A percentile compares a stretch with the other conserved stretches of the same genome.
Evolutionary conservation across 1,140 invertebrate species (phyloP).

Genomic region (Delia radicum): DNA sequence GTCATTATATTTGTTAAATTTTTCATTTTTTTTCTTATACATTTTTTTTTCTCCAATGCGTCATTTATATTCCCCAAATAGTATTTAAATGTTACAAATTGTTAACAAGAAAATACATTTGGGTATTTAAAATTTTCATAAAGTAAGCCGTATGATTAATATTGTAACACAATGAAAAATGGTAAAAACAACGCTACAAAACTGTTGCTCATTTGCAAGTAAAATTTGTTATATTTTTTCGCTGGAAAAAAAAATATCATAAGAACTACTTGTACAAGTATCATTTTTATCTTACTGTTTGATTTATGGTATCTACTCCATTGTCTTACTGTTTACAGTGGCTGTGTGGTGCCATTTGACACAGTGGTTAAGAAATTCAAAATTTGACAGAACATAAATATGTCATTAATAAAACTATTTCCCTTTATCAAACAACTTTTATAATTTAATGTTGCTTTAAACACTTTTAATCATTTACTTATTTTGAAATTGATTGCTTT

Average conservation of each 20-base stretch:
- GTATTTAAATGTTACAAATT: not conserved
- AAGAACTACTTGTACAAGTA: not conserved
- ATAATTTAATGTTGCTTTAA: no score
- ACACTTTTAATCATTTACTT: no score
- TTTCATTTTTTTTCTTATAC: no score
- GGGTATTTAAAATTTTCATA: not conserved
- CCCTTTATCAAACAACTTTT: no score
- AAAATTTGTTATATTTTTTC: not conserved
- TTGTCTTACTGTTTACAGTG: no score
- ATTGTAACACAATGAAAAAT: not conserved
- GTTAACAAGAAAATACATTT: not conserved
- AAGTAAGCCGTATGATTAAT: not conserved
- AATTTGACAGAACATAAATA: no score
- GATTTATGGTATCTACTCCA: not conserved
- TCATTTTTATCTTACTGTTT: not conserved
- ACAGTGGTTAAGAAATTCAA: not conserved
- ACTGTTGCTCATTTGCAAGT: not conserved
- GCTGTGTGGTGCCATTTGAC: not conserved
- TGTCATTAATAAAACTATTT: no score
- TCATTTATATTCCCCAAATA: not conserved
- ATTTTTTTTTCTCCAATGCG: no score
- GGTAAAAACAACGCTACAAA: not conserved
- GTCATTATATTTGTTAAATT: no score
- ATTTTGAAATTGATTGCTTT: no score
- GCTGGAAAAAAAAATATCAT: not conserved